Evolutionary conservation across 2,888 invertebrate genomes (phyloP).

Genomic region (Auanema freiburgensis): DNA sequence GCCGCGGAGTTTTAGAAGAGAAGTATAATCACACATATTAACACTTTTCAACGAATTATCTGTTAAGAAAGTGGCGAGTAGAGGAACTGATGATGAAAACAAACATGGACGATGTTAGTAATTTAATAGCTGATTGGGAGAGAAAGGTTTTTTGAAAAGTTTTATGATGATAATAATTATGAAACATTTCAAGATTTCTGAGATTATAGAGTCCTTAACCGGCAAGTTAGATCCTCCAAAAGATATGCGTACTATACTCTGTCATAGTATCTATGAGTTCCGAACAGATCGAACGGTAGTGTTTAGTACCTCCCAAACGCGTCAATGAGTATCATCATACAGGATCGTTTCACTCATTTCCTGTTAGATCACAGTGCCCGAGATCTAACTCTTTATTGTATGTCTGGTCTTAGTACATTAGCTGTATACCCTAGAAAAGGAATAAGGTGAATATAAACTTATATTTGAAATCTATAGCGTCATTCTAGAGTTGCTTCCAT

Average conservation of each 20-base stretch:
- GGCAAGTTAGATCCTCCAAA: slow-evolving; percentile 35
- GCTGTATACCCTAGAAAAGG: slow-evolving; percentile 45
- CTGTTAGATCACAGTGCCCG: slow-evolving; percentile 29
- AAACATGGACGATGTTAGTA: slow-evolving; percentile 8
- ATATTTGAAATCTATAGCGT: neutral
- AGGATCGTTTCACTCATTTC: slow-evolving; percentile 42
- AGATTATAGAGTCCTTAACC: slow-evolving; percentile 32
- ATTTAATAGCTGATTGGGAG: slow-evolving; percentile 14
- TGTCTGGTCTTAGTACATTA: slow-evolving; percentile 41
- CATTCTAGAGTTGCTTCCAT: slow-evolving; percentile 39
- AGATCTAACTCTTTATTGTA: slow-evolving; percentile 41
- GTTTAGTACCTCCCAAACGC: neutral
- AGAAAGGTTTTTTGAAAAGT: slow-evolving; percentile 2
- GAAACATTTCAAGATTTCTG: slow-evolving; percentile 16
- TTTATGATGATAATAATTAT: too few species aligned
- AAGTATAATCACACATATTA: too few species aligned
- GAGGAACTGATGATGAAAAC: slow-evolving; percentile 15
- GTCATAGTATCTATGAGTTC: slow-evolving; percentile 40
- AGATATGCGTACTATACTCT: slow-evolving; percentile 41
- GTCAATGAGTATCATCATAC: slow-evolving; percentile 1
- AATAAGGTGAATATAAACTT: slow-evolving; percentile 19
- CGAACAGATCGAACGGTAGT: slow-evolving; percentile 32
- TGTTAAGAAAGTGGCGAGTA: slow-evolving; percentile 17
- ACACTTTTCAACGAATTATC: slow-evolving; percentile 15
- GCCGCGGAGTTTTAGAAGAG: slow-evolving; percentile 37